These are phyloP conservation scores for Apodemia hepburni DNA, from an alignment of 2,888 invertebrate genomes.

Conservation along the genomic window DNA sequence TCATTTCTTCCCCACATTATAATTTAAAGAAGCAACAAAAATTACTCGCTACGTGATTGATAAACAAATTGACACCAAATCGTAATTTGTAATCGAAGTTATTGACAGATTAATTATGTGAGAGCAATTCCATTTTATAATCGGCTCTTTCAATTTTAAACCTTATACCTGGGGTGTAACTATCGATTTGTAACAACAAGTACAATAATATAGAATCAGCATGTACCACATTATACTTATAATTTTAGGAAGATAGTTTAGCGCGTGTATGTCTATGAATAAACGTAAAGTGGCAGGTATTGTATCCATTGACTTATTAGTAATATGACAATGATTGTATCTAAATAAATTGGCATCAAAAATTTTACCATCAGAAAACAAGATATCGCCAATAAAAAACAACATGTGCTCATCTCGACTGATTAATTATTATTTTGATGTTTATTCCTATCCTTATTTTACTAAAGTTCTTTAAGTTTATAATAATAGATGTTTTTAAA, in stretches of 20 bases:
- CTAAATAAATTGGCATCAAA: no score
- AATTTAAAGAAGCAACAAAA: background rate
- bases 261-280: background rate
- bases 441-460: no score
- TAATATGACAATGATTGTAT: no score
- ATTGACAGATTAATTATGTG: slow-evolving; percentile 1
- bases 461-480: no score
- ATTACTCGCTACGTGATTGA: background rate
- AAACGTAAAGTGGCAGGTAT: no score
- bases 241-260: background rate
- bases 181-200: background rate
- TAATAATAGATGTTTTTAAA: no score
- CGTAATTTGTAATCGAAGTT: background rate
- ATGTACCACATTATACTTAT: background rate
- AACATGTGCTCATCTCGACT: no score
- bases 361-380: no score
- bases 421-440: no score
- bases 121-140: background rate
- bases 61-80: background rate
- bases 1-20: background rate
- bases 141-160: background rate
- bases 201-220: background rate
- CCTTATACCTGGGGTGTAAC: background rate
- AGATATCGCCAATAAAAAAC: no score
- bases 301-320: no score